A percentile compares a stretch with the other conserved stretches of the same genome.
phyloP scores from a whole-genome alignment of 1,140 invertebrate genomes.

The Drosophila sp. region DNA sequence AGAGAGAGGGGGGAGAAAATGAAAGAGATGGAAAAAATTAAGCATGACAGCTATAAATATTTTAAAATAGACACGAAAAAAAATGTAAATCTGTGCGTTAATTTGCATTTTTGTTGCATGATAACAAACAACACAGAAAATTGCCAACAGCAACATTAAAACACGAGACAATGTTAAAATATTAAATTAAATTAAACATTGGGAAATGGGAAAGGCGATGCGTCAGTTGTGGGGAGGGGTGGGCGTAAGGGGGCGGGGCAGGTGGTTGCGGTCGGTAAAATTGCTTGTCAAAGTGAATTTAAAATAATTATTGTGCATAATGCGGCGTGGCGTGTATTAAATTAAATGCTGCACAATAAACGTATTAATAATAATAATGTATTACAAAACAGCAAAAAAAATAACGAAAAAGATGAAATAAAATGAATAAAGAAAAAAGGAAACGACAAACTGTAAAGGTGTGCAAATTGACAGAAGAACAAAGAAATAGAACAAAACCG shows the following conservation, averaged over 20 bases:
- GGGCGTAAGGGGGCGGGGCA: too few species aligned
- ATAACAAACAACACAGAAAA: slow-evolving; percentile 55
- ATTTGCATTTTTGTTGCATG: slow-evolving; percentile 79
- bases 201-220: slow-evolving; percentile 21
- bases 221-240: too few species aligned
- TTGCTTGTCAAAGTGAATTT: slow-evolving; percentile 82
- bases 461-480: slow-evolving; percentile 38
- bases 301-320: slow-evolving; percentile 82
- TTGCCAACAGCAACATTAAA: slow-evolving; percentile 27
- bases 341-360: slow-evolving; percentile 80
- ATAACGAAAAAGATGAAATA: slow-evolving; percentile 27
- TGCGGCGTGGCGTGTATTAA: slow-evolving; percentile 76
- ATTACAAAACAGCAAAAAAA: slow-evolving; percentile 29
- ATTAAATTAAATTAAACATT: slow-evolving; percentile 82
- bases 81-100: slow-evolving; percentile 71
- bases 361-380: slow-evolving; percentile 76
- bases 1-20: slow-evolving; percentile 14
- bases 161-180: slow-evolving; percentile 80
- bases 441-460: slow-evolving; percentile 31
- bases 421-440: too few species aligned
- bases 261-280: slow-evolving; percentile 41
- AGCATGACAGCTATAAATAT: slow-evolving; percentile 75
- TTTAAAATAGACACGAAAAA: slow-evolving; percentile 65
- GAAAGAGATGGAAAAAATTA: slow-evolving; percentile 46
- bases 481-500: background rate